Base-by-base conservation (phyloP, 2,888 invertebrate species). In the Dexiosoma caninum region DNA sequence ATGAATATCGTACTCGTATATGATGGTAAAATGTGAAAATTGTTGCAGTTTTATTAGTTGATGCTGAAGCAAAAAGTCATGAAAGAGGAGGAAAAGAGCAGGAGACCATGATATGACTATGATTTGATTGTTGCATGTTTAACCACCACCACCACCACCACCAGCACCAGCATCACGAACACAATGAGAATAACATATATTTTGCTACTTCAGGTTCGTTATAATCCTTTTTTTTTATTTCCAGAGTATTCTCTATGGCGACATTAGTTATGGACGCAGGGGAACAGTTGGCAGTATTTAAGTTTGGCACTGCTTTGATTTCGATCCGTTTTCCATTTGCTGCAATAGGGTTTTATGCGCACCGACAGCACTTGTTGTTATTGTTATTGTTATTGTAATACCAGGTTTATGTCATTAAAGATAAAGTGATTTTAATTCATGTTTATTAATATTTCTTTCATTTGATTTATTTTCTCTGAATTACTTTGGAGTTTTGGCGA, bases 341-440 rank as follows among this genome's bases (percentile, higher is more conserved):
- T 59, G 44, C 46, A 59, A 60, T 72, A 72, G 74, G 67, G 72
- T 62, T 40, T 67, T 49, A 12, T 10, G 19, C 4, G 67, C 30
- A 32, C 42, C 46, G 57, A 57, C 37, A n/a, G n/a, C n/a, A n/a
- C n/a, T n/a, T n/a, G n/a, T n/a, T n/a, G n/a, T n/a, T n/a, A n/a
- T n/a, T n/a, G n/a, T n/a, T n/a, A n/a, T n/a, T n/a, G n/a, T 57
- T 64, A 14, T 53, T 60, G 30, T 42, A 35, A 23, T 69, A 74
- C 46, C 74, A 37, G 49, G 14, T 62, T 74, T 55, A 40, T 79
- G 74, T 70, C 74, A 74, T 75, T 69, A 69, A 64, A 74, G 69
- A 79, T 79, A 70, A 69, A 79, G 74, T 74, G 69, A 79, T 79
- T 79, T 74, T 57, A 67, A 79, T 69, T 69, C 62, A 74, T 79